These are phyloP conservation scores for Nothobranchius furzeri DNA, from an alignment of 2,113 vertebrate species.

Conservation along the genomic window DNA sequence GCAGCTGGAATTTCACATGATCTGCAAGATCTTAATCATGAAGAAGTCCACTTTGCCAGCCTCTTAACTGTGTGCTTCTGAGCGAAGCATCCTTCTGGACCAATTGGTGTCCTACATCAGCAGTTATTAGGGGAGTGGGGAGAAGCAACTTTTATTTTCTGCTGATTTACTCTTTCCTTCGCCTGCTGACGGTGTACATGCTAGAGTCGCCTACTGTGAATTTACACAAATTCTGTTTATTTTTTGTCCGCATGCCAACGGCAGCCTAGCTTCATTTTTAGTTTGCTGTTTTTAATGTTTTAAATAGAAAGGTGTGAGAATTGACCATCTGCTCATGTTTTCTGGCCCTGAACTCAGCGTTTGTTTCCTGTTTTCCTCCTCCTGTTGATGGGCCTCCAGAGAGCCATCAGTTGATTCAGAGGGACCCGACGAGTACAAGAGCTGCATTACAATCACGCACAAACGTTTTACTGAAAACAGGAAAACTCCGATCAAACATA, in stretches of 20 bases:
- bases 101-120: not conserved
- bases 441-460: slow-evolving; percentile 67
- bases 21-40: not conserved
- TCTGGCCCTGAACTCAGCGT: slow-evolving; percentile 25
- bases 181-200: not conserved
- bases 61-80: not conserved
- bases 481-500: slow-evolving; percentile 1
- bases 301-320: slow-evolving; percentile 16
- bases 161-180: not conserved
- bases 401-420: slow-evolving; percentile 61
- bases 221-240: too few relatives aligned
- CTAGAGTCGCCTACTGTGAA: not conserved
- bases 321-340: slow-evolving; percentile 43
- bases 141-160: not conserved
- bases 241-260: not conserved
- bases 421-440: slow-evolving; percentile 60
- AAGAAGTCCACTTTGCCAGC: not conserved
- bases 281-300: not conserved
- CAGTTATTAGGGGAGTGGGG: too few relatives aligned
- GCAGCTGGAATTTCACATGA: not conserved
- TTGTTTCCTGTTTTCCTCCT: slow-evolving; percentile 64
- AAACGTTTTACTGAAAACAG: slow-evolving; percentile 19
- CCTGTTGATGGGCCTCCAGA: slow-evolving; percentile 50
- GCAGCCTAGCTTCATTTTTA: not conserved
- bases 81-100: not conserved